These are phyloP conservation scores for Brachyistius frenatus DNA, from an alignment of 2,113 vertebrate species.

Conservation along the genomic window DNA sequence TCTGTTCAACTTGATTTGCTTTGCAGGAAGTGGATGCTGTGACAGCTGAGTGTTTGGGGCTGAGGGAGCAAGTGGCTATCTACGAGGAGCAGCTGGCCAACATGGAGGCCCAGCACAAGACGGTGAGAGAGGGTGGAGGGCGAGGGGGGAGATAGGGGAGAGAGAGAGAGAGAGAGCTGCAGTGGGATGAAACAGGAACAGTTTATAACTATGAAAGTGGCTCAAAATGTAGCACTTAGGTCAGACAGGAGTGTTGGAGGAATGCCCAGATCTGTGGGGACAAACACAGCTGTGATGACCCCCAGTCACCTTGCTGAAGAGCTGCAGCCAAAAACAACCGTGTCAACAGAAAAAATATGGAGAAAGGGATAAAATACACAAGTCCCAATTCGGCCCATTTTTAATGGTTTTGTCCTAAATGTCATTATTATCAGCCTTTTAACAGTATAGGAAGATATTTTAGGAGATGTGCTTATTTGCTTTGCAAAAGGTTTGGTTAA, in stretches of 20 bases:
- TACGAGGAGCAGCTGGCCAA: constrained; percentile 82
- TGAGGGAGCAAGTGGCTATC: constrained; percentile 83
- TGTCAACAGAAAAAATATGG: constrained; percentile 31
- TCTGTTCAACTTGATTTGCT: constrained; percentile 54
- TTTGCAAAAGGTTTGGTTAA: too few species aligned
- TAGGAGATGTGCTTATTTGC: neutral
- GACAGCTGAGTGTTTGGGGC: constrained; percentile 81
- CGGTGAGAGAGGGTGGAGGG: constrained; percentile 61
- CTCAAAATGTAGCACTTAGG: constrained; percentile 49
- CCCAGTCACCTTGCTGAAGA: constrained; percentile 52
- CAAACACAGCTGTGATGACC: constrained; percentile 59
- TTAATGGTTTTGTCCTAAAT: neutral
- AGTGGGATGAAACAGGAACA: constrained; percentile 15
- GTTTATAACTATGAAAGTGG: constrained; percentile 44
- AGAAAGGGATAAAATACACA: constrained; percentile 25
- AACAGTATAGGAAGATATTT: neutral
- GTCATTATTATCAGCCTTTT: neutral
- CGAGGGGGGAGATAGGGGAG: neutral
- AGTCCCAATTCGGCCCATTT: neutral
- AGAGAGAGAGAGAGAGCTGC: constrained; percentile 11
- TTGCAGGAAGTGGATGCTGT: constrained; percentile 81
- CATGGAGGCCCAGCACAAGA: constrained; percentile 77
- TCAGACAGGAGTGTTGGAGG: constrained; percentile 55
- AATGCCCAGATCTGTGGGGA: constrained; percentile 38
- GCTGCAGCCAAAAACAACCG: constrained; percentile 28